Evolutionary conservation across 2,797 vertebrate genomes (phyloP).

Genomic region (Danio choprae): DNA sequence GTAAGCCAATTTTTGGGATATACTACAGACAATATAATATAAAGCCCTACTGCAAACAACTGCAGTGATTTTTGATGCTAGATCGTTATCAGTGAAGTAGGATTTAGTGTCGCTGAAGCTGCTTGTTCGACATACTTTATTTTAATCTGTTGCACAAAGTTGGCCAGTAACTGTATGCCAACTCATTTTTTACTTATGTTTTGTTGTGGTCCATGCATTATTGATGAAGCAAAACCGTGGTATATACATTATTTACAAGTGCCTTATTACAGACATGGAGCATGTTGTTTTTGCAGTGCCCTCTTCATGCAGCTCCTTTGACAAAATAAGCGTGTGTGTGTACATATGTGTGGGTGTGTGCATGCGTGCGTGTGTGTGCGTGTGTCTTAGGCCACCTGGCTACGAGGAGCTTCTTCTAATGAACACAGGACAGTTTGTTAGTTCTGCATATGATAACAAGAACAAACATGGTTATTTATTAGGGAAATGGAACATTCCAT

Average conservation of each 20-base stretch:
- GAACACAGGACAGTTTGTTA: slow-evolving; percentile 1
- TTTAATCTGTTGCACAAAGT: slow-evolving; percentile 19
- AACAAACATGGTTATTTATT: background rate
- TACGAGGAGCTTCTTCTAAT: slow-evolving; percentile 30
- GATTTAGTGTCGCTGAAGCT: background rate
- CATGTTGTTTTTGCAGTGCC: slow-evolving; percentile 35
- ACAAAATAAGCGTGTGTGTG: slow-evolving; percentile 7
- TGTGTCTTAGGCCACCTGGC: slow-evolving; percentile 4
- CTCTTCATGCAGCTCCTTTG: slow-evolving; percentile 18
- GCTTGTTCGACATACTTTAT: slow-evolving; percentile 4
- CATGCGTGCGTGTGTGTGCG: background rate
- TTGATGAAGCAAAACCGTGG: slow-evolving; percentile 66
- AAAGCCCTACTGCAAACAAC: background rate
- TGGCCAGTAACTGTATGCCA: background rate
- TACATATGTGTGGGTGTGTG: background rate
- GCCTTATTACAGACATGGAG: slow-evolving; percentile 57
- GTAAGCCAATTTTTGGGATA: background rate
- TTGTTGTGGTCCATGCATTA: slow-evolving; percentile 63
- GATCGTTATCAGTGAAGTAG: slow-evolving; percentile 8
- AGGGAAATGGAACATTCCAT: background rate
- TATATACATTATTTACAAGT: slow-evolving; percentile 71
- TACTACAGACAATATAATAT: background rate
- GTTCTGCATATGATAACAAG: background rate
- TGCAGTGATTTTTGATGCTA: background rate
- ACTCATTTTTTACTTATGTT: slow-evolving; percentile 10